Percentiles rank a stretch among this genome's conserved stretches.
These are phyloP conservation scores for Enteromius treurensis DNA, from an alignment of 2,797 vertebrate species.

Conservation along the genomic window DNA sequence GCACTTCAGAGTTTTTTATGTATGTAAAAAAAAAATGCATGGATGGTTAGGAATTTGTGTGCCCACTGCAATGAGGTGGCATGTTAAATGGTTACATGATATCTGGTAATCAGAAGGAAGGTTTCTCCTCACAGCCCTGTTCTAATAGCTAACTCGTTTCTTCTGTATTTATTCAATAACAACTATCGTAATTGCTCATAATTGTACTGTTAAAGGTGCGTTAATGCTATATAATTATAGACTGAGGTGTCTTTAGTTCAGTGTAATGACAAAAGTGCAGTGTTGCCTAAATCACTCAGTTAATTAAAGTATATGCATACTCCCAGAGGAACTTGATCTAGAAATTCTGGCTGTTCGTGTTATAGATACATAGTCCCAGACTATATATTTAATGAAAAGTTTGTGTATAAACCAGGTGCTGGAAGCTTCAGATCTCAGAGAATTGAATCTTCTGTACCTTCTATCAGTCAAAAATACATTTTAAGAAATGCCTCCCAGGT, in stretches of 20 bases:
- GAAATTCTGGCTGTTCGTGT: neutral
- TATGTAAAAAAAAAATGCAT: neutral
- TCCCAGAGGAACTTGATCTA: neutral
- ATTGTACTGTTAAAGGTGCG: slow-evolving; percentile 19
- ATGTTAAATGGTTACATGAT: neutral
- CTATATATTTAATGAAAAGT: neutral
- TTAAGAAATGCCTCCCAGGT: neutral
- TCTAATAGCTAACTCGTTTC: slow-evolving; percentile 15
- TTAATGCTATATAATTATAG: slow-evolving; percentile 39
- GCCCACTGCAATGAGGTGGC: neutral
- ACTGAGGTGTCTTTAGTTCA: slow-evolving; percentile 6
- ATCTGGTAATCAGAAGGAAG: slow-evolving; percentile 1
- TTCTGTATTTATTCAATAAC: slow-evolving; percentile 1
- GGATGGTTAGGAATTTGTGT: neutral
- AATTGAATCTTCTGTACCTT: neutral
- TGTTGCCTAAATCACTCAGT: slow-evolving; percentile 21
- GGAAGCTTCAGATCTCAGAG: neutral
- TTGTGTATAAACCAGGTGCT: neutral
- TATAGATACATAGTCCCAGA: neutral
- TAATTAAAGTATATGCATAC: neutral
- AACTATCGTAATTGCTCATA: slow-evolving; percentile 1
- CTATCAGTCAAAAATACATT: neutral
- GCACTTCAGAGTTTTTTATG: neutral
- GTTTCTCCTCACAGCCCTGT: neutral
- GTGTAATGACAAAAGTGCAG: slow-evolving; percentile 6